Conservation (phyloP, 2,113 vertebrate genomes). For the Sceloporus undulatus region DNA sequence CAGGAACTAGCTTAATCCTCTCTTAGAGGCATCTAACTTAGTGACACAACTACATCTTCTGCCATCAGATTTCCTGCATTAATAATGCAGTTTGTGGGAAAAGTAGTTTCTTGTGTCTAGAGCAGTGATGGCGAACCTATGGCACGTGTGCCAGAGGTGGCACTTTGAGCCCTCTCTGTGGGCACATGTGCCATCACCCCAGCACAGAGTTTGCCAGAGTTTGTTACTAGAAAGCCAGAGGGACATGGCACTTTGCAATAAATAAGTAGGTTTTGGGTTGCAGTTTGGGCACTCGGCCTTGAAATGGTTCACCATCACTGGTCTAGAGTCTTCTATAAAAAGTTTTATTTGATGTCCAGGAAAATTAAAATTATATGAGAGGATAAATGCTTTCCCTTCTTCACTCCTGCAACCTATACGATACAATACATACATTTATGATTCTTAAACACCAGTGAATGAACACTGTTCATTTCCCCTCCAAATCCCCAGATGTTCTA, state of each 20-base stretch:
- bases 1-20: background rate
- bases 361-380: background rate
- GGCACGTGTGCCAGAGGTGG: too few species aligned
- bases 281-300: too few species aligned
- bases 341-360: background rate
- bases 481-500: background rate
- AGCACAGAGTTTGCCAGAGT: too few species aligned
- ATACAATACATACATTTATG: background rate
- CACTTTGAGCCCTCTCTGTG: too few species aligned
- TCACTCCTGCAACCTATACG: background rate
- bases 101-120: constrained; percentile 6
- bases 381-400: background rate
- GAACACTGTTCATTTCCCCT: background rate
- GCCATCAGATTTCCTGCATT: background rate
- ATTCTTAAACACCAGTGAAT: background rate
- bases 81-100: background rate
- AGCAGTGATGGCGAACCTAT: too few species aligned
- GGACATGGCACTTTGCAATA: too few species aligned
- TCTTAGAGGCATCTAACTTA: background rate
- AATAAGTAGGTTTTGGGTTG: too few species aligned
- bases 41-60: background rate
- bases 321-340: background rate
- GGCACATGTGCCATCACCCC: too few species aligned
- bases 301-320: too few species aligned
- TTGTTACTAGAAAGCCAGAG: too few species aligned